These are phyloP conservation scores for Eulacestoma nigropectus DNA, from an alignment of 2,113 vertebrate species.

Conservation along the genomic window DNA sequence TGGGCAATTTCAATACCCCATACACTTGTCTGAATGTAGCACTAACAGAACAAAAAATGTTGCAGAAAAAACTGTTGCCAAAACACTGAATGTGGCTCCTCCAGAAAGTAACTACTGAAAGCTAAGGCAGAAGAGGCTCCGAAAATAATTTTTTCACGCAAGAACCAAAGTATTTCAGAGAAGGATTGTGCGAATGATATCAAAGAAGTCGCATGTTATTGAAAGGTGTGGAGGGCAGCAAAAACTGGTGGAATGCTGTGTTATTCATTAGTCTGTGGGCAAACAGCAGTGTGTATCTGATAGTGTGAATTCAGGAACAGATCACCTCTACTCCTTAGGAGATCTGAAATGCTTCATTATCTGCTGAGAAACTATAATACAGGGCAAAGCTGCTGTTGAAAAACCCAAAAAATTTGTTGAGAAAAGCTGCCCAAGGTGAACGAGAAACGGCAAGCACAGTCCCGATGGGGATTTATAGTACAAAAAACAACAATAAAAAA, in stretches of 20 bases:
- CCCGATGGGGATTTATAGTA: not conserved
- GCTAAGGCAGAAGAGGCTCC: not conserved
- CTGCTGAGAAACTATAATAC: not conserved
- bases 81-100: not conserved
- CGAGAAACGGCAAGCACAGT: not conserved
- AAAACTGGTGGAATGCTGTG: not conserved
- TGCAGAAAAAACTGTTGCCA: not conserved
- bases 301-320: not conserved
- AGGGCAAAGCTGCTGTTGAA: not conserved
- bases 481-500: not conserved
- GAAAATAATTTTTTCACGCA: not conserved
- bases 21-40: not conserved
- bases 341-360: not conserved
- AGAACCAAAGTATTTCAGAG: not conserved
- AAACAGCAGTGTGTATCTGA: not conserved
- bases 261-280: not conserved
- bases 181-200: not conserved
- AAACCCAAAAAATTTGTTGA: not conserved
- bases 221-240: not conserved
- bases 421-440: not conserved
- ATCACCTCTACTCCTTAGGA: not conserved
- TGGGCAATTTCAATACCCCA: not conserved
- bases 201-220: accelerated
- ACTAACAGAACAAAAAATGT: not conserved
- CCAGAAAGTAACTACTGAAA: not conserved